A percentile compares a stretch with the other conserved stretches of the same genome.
These are phyloP conservation scores for Polypterus senegalus DNA, from an alignment of 2,113 vertebrate species.

Conservation along the genomic window DNA sequence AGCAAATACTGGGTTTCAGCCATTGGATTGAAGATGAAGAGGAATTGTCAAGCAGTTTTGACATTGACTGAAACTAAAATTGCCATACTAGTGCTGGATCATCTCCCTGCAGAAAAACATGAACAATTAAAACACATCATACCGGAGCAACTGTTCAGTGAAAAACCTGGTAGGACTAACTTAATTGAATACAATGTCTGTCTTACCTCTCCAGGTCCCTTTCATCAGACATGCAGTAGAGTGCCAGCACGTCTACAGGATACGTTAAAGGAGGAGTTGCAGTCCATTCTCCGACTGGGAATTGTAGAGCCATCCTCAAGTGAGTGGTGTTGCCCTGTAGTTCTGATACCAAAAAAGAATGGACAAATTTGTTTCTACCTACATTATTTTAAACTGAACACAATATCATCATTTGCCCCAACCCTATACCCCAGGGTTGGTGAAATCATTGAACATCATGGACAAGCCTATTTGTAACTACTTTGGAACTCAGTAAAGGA, in stretches of 20 bases:
- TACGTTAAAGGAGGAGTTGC: neutral
- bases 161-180: neutral
- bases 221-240: neutral
- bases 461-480: too few species aligned
- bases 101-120: neutral
- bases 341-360: too few species aligned
- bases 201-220: neutral
- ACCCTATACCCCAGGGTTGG: too few species aligned
- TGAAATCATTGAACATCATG: too few species aligned
- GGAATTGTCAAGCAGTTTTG: neutral
- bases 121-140: neutral
- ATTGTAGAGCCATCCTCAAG: too few species aligned
- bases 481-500: too few species aligned
- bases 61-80: neutral
- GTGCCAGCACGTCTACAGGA: neutral
- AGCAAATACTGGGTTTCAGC: neutral
- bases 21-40: neutral
- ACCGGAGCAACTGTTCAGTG: neutral
- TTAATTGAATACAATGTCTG: neutral
- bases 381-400: too few species aligned
- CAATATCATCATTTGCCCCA: too few species aligned
- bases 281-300: neutral
- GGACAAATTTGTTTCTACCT: too few species aligned
- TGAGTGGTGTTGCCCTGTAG: too few species aligned
- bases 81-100: neutral